Evolutionary conservation across 1,140 invertebrate genomes (phyloP).

Genomic region (Drosophila melanica): DNA sequence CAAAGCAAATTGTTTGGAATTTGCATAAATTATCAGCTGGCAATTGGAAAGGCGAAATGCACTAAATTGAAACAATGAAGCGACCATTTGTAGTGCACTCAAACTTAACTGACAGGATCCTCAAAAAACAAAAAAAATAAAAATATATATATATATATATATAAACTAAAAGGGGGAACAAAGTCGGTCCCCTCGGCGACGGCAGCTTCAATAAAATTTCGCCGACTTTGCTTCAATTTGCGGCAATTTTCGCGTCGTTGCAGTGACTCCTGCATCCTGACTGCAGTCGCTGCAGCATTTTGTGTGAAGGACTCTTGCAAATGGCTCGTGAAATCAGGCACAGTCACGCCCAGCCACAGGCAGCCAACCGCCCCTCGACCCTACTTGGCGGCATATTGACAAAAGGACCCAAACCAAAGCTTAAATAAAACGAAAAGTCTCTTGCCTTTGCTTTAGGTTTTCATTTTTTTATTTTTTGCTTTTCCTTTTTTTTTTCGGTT

Average conservation of each 20-base stretch:
- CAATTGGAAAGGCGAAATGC: constrained; percentile 40
- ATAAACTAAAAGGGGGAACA: background rate
- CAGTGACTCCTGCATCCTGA: constrained; percentile 24
- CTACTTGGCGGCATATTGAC: constrained; percentile 37
- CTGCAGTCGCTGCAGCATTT: constrained; percentile 28
- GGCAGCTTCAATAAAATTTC: constrained; percentile 39
- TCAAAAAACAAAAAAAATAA: background rate
- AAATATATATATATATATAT: background rate
- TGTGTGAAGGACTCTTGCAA: constrained; percentile 47
- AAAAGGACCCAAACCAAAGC: constrained; percentile 36
- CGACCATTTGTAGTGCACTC: constrained; percentile 40
- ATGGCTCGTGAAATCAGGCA: constrained; percentile 61
- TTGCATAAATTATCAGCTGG: constrained; percentile 71
- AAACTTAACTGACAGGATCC: constrained; percentile 13
- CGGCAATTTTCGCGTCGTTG: constrained; percentile 43
- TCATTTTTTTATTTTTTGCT: constrained; percentile 1
- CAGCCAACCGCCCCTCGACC: background rate
- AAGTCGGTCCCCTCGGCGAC: constrained; percentile 25
- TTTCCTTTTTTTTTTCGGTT: constrained; percentile 17
- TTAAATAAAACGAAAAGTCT: constrained; percentile 46
- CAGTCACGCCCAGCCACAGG: constrained; percentile 24
- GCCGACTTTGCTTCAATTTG: constrained; percentile 41
- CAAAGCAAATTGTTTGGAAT: constrained; percentile 55
- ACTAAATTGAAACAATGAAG: constrained; percentile 69
- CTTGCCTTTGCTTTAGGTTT: constrained; percentile 12